Percentiles rank a stretch among this genome's conserved stretches.
Evolutionary conservation across 2,797 vertebrate species (phyloP).

Genomic region (Chiloscyllium punctatum): DNA sequence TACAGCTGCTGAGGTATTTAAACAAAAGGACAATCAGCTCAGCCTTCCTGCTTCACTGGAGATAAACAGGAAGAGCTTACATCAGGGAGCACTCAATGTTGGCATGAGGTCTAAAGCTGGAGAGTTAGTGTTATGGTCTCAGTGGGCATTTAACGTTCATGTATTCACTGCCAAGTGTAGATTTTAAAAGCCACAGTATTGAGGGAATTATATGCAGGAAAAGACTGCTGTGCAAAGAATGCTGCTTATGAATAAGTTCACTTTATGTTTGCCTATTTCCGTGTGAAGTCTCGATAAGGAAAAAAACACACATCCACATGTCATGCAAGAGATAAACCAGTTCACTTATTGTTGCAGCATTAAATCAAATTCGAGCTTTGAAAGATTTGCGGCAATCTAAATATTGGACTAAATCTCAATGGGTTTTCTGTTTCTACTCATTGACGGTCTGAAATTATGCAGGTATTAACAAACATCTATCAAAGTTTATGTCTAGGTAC

Average conservation of each 20-base stretch:
- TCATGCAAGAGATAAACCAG: slow-evolving; percentile 18
- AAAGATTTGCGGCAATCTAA: not conserved
- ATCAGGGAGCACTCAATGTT: slow-evolving; percentile 10
- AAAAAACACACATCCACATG: not conserved
- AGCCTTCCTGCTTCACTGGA: slow-evolving; percentile 3
- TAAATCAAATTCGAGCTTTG: slow-evolving; percentile 20
- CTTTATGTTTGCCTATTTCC: slow-evolving; percentile 36
- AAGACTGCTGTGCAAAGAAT: slow-evolving; percentile 32
- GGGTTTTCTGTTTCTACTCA: not conserved
- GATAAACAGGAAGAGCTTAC: slow-evolving; percentile 27
- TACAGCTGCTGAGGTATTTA: slow-evolving; percentile 15
- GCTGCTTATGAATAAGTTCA: slow-evolving; percentile 15
- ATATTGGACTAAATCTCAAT: slow-evolving; percentile 21
- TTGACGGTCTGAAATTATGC: not conserved
- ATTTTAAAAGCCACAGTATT: slow-evolving; percentile 2
- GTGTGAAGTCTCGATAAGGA: slow-evolving; percentile 21
- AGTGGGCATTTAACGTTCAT: not conserved
- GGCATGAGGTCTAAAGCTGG: slow-evolving; percentile 17
- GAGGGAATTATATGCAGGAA: slow-evolving; percentile 18
- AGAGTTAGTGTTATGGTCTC: not conserved
- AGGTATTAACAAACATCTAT: not conserved
- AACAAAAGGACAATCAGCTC: slow-evolving; percentile 9
- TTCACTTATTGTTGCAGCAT: not conserved
- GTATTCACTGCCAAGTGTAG: not conserved
- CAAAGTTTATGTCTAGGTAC: not conserved